Base-by-base conservation (phyloP, 2,888 invertebrate species). In the Callyntrura sp. region DNA sequence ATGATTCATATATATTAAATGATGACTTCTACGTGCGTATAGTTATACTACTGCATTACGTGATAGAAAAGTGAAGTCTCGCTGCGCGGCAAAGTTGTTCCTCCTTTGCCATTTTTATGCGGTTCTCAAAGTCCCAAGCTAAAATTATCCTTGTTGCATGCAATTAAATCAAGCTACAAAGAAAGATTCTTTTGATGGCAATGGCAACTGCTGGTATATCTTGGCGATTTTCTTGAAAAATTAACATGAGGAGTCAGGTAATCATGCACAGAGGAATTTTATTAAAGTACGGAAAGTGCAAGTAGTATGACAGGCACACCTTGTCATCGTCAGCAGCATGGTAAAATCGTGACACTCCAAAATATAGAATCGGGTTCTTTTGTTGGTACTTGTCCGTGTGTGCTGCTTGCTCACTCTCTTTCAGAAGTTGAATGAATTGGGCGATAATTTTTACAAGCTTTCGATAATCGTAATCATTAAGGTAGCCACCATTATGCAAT, bases 331-430 rank as follows among this genome's bases (percentile, higher is more conserved):
- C 28, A 11, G 25, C 17, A 28, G 17, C 55, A 6, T 43, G 35
- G 23, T 25, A 55, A 55, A 76, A 25, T 84, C 68, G 70, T 84
- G 83, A 84, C 68, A 55, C 11, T n/a, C 11, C n/a, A n/a, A n/a
- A n/a, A n/a, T n/a, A n/a, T n/a, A n/a, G 55, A 70, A 68, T 68
- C 35, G 68, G 68, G 3, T 68, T 35, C 35, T 68, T 68, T 28
- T 20, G 17, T 28, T 12, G 25, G 25, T 11, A 12, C 5, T 11
- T 68, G 28, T 14, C 14, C 60, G 28, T 55, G 57, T n/a, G n/a
- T n/a, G n/a, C n/a, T n/a, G n/a, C n/a, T n/a, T n/a, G n/a, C n/a
- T n/a, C 57, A 79, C 57, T 17, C 57, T 55, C 28, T 79, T 48
- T 62, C 23, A 25, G 6, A 62, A 25, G 25, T 25, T 17, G 23